A percentile compares a stretch with the other conserved stretches of the same genome.
These are phyloP conservation scores for Fratercula arctica DNA, from an alignment of 2,797 vertebrate genomes.

Conservation along the genomic window DNA sequence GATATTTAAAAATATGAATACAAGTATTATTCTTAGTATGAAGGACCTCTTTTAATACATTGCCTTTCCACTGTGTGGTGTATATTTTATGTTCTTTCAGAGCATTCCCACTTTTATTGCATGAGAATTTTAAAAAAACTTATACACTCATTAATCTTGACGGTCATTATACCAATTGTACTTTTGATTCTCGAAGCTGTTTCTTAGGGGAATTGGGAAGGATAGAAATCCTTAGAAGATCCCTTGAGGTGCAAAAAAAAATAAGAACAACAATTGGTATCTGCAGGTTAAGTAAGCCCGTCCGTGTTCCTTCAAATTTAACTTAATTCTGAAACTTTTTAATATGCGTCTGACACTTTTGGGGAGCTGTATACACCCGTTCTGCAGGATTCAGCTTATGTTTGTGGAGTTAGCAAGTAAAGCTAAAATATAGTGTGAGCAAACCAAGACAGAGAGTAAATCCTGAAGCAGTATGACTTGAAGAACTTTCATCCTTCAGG, in stretches of 20 bases:
- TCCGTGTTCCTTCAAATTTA: not conserved
- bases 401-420: slow-evolving; percentile 33
- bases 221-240: not conserved
- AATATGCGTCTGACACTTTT: not conserved
- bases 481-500: slow-evolving; percentile 34
- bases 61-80: not conserved
- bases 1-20: not conserved
- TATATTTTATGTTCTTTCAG: not conserved
- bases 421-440: not conserved
- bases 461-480: not conserved
- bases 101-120: not conserved
- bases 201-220: not conserved
- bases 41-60: not conserved
- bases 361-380: not conserved
- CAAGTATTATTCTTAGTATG: not conserved
- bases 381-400: not conserved
- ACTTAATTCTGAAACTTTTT: slow-evolving; percentile 10
- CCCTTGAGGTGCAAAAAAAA: not conserved
- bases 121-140: slow-evolving; percentile 13
- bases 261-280: not conserved
- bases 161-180: slow-evolving; percentile 6
- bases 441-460: not conserved
- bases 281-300: slow-evolving; percentile 29
- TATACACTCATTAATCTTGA: slow-evolving; percentile 30
- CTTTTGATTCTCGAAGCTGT: slow-evolving; percentile 19